Conservation (phyloP, 2,113 vertebrate genomes). For the Mohoua ochrocephala region DNA sequence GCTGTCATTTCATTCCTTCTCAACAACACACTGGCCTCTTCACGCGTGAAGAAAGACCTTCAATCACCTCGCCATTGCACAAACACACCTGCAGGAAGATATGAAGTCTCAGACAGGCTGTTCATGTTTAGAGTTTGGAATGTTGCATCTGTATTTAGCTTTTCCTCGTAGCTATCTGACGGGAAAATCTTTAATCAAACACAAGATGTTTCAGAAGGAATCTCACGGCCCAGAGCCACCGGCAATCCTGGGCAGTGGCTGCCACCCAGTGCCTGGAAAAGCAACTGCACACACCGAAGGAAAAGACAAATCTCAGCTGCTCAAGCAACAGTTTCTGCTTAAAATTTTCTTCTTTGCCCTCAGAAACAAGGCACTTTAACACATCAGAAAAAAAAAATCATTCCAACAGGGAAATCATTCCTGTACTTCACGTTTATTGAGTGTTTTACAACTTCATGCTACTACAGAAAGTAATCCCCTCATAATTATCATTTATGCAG, state of each 20-base stretch:
- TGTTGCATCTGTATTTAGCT: neutral
- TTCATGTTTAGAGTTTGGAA: neutral
- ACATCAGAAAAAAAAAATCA: neutral
- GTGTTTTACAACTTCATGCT: neutral
- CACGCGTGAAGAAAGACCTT: neutral
- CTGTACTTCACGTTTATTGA: neutral
- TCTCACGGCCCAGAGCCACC: neutral
- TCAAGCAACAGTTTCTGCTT: neutral
- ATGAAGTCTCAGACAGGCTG: neutral
- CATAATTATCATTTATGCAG: neutral
- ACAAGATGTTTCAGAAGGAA: neutral
- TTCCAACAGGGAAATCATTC: neutral
- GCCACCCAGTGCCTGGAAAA: neutral
- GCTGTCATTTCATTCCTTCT: neutral
- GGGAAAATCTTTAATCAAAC: neutral
- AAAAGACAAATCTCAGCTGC: accelerated
- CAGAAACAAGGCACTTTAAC: neutral
- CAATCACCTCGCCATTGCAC: neutral
- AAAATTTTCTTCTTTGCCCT: neutral
- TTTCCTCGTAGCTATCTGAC: neutral
- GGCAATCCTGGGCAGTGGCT: neutral
- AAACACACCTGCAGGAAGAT: neutral
- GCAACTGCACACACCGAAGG: neutral
- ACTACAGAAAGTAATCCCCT: neutral
- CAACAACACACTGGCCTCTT: neutral